phyloP scores from a whole-genome alignment of 2,888 invertebrate species.

The Sesia apiformis region DNA sequence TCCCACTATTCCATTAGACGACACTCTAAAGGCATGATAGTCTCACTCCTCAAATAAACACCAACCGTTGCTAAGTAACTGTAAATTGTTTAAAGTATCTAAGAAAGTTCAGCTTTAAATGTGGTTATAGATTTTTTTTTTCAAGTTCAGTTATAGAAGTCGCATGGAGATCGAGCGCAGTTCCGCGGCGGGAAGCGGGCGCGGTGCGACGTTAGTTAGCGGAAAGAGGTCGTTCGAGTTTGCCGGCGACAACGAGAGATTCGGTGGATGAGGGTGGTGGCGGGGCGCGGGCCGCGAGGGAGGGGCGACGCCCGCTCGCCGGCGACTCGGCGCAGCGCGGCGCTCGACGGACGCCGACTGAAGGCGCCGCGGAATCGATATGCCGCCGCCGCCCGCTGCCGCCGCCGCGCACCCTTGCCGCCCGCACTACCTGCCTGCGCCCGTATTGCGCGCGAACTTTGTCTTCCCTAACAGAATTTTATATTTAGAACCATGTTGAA shows the following conservation, averaged over 20 bases:
- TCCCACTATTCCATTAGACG: neutral
- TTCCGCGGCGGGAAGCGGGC: conserved; percentile 62
- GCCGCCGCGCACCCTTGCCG: conserved; percentile 40
- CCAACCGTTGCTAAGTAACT: neutral
- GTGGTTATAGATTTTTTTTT: neutral
- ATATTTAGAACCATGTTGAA: conserved; percentile 72
- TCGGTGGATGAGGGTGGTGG: conserved; percentile 17
- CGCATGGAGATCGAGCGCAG: conserved; percentile 45
- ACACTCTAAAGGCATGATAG: conserved; percentile 1
- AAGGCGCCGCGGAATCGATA: conserved; percentile 70
- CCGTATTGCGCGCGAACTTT: conserved; percentile 71
- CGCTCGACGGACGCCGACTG: conserved; percentile 72
- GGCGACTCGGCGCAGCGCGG: conserved; percentile 70
- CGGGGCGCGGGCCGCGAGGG: conserved; percentile 24
- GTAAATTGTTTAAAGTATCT: neutral
- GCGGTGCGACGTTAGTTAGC: conserved; percentile 68
- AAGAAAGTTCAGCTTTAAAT: neutral
- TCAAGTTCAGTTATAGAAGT: neutral
- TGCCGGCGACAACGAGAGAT: conserved; percentile 37
- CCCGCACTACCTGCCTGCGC: conserved; percentile 51
- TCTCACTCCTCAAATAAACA: neutral
- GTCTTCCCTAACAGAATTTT: conserved; percentile 71
- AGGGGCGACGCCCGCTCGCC: conserved; percentile 59
- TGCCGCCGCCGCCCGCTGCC: conserved; percentile 40
- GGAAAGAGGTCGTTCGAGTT: conserved; percentile 71